Percentiles rank a stretch among this genome's conserved stretches.
phyloP scores from a whole-genome alignment of 2,888 invertebrate genomes.

The Pilophorus perplexus region DNA sequence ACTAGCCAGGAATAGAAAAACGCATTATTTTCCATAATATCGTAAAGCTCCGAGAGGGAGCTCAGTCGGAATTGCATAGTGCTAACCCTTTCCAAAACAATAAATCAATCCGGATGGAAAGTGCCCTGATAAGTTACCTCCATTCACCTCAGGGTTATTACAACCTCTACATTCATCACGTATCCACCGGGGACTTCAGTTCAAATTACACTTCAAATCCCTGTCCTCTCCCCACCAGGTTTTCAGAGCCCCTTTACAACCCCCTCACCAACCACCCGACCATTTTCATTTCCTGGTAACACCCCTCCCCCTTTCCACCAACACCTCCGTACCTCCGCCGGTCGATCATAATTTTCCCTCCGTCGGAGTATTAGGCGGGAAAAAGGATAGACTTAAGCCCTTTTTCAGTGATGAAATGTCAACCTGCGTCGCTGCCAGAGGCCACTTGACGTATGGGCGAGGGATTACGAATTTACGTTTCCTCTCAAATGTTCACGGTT shows the following conservation, averaged over 20 bases:
- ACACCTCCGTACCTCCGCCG: too few relatives aligned
- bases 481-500: too few relatives aligned
- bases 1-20: too few relatives aligned
- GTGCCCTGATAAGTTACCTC: constrained; percentile 17
- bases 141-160: constrained; percentile 25
- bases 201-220: constrained; percentile 28
- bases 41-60: not conserved
- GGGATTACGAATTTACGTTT: not conserved
- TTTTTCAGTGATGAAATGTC: constrained; percentile 22
- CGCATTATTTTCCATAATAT: too few relatives aligned
- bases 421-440: not conserved
- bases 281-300: not conserved
- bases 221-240: not conserved
- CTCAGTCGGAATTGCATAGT: not conserved
- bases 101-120: constrained; percentile 14
- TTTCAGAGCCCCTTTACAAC: too few relatives aligned
- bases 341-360: constrained; percentile 19
- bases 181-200: constrained; percentile 6
- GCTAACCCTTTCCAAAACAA: constrained; percentile 1
- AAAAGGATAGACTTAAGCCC: not conserved
- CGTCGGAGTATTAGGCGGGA: not conserved
- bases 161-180: constrained; percentile 21
- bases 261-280: not conserved
- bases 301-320: not conserved
- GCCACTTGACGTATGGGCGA: not conserved